A percentile compares a stretch with the other conserved stretches of the same genome.
These are phyloP conservation scores for Pedetes capensis DNA, from an alignment of 2,113 vertebrate genomes.

Conservation along the genomic window DNA sequence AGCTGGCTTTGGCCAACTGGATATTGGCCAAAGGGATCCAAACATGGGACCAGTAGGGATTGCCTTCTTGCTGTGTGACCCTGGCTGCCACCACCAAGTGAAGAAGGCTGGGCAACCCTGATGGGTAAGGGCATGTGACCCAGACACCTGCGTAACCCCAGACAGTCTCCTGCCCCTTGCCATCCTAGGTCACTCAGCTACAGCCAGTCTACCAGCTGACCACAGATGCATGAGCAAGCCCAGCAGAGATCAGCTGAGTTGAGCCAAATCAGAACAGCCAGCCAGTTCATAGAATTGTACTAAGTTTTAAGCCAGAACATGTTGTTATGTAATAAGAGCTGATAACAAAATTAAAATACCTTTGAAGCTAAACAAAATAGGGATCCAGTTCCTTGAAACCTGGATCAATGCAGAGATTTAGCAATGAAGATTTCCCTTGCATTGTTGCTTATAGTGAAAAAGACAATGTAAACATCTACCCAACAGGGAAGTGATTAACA, in stretches of 20 bases:
- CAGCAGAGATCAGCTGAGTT: neutral
- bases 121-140: neutral
- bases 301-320: neutral
- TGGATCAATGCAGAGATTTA: neutral
- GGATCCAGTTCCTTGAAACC: neutral
- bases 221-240: neutral
- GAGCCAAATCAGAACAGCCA: too few species aligned
- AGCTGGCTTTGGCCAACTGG: neutral
- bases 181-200: neutral
- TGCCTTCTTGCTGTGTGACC: neutral
- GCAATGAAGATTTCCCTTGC: neutral
- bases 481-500: neutral
- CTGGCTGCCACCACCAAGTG: neutral
- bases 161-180: neutral
- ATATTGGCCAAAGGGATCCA: neutral
- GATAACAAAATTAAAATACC: neutral
- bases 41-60: too few species aligned
- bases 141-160: neutral
- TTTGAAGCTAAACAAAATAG: neutral
- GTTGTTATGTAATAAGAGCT: neutral
- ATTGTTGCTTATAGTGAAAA: neutral
- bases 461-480: neutral
- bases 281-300: neutral
- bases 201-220: neutral
- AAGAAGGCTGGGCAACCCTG: neutral